A percentile compares a stretch with the other conserved stretches of the same genome.
phyloP scores from a whole-genome alignment of 2,113 vertebrate genomes.

The Xenus cinereus region DNA sequence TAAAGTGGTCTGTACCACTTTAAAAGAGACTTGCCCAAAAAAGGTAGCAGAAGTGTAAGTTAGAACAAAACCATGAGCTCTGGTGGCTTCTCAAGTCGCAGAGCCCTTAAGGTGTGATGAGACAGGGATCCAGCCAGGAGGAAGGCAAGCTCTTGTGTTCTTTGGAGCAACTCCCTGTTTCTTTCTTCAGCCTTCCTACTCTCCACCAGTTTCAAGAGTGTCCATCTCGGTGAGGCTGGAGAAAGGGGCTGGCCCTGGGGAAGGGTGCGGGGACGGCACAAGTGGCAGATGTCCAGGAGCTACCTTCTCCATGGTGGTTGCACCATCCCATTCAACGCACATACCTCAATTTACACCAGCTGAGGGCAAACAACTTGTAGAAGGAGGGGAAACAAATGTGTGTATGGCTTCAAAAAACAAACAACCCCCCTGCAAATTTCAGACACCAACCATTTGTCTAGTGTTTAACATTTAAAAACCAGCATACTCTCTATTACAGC shows the following conservation, averaged over 20 bases:
- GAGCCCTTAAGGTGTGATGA: background rate
- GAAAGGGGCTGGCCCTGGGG: background rate
- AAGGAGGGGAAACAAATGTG: background rate
- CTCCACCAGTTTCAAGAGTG: background rate
- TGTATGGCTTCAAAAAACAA: background rate
- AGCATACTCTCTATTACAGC: background rate
- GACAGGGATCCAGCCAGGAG: background rate
- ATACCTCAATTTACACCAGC: background rate
- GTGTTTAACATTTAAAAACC: conserved; percentile 19
- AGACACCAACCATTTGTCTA: background rate
- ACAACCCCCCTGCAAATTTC: background rate
- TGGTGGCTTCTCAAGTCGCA: background rate
- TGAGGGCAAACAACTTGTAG: background rate
- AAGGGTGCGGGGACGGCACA: accelerated
- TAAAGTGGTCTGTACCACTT: background rate
- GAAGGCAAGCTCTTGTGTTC: background rate
- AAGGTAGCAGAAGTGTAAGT: background rate
- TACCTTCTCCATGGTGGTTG: background rate
- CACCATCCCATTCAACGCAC: background rate
- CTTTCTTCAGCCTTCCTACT: background rate
- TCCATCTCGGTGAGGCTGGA: background rate
- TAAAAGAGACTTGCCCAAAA: background rate
- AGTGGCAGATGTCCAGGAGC: background rate
- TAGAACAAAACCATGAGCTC: background rate
- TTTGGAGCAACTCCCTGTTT: background rate